Evolutionary conservation across 2,888 invertebrate genomes (phyloP), one percentile per base, ranked within the genome.

Genomic region (Pimpla rufipes): DNA sequence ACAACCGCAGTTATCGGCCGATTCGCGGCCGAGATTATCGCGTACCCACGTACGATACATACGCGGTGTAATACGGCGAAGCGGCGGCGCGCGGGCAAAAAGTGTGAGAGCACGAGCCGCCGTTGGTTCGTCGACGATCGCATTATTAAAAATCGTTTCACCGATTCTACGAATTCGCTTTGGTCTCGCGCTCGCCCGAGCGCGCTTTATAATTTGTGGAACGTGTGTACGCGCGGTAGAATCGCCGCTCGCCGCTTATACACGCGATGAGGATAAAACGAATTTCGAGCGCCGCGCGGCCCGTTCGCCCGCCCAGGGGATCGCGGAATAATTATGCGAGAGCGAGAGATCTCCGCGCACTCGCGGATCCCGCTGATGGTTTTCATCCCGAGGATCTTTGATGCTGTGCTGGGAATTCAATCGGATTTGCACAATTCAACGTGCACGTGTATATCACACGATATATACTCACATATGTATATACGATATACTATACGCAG

Each of bases 91-190:
- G 11, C 45, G 21, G 13, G 23, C 62, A 70, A 59, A 35, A 50
- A 70, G 37, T 16, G 71, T 40, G 57, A 42, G 23, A 71, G 71
- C 35, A 40, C 37, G 57, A 71, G 52, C 42, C 45, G 42, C 45
- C 29, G 29, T 29, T 5, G 29, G 29, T 62, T 66, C 71, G 71
- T 40, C 66, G 68, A 62, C 62, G 62, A 62, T 77, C 40, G 66
- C 62, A 67, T 74, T 74, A 85, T 83, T 83, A 85, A 85, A 85
- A 79, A 85, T 83, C 75, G 71, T 81, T 83, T 83, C 81, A 64
- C 66, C 73, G 70, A 73, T 83, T 83, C 82, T 42, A 52, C 79
- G 82, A 83, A 75, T 70, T 75, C 78, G 78, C 55, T 42, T 77
- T 52, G 77, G 78, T 83, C 55, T 73, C 59, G 70, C 57, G 73